Evolutionary conservation across 2,888 invertebrate genomes (phyloP).

Genomic region (Halictus quadricinctus): DNA sequence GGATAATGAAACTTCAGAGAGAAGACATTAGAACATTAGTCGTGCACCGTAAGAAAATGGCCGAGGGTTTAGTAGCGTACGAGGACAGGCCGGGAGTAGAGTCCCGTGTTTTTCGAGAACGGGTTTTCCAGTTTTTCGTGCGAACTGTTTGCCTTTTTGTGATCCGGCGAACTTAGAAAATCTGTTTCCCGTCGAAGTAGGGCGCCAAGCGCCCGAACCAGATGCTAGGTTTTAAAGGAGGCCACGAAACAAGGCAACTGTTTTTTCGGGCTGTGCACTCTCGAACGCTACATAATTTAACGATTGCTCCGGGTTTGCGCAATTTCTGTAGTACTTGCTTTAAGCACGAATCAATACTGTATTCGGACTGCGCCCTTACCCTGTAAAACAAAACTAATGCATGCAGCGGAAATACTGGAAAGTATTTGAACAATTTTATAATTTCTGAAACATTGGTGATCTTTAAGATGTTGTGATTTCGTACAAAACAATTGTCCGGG

Average conservation of each 20-base stretch:
- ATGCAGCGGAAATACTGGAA: background rate
- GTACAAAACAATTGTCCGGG: too few relatives aligned
- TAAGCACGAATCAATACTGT: background rate
- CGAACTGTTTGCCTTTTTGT: background rate
- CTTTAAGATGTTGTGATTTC: too few relatives aligned
- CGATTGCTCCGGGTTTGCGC: constrained; percentile 5
- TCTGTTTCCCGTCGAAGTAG: constrained; percentile 16
- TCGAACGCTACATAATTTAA: constrained; percentile 14
- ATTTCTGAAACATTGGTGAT: background rate
- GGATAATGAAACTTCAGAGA: constrained; percentile 10
- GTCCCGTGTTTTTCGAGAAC: background rate
- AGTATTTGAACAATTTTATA: background rate
- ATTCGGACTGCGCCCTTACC: background rate
- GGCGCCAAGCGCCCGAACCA: constrained; percentile 10
- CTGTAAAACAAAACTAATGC: background rate
- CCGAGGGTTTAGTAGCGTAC: background rate
- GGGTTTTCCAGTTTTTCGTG: background rate
- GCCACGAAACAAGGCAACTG: background rate
- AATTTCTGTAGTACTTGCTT: background rate
- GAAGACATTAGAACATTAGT: constrained; percentile 15
- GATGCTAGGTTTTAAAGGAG: background rate
- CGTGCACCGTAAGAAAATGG: background rate
- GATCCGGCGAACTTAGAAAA: constrained; percentile 2
- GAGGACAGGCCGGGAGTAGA: background rate
- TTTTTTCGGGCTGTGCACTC: constrained; percentile 7